These are phyloP conservation scores for Lordiphosa stackelbergi DNA, from an alignment of 1,140 invertebrate species.

Conservation along the genomic window DNA sequence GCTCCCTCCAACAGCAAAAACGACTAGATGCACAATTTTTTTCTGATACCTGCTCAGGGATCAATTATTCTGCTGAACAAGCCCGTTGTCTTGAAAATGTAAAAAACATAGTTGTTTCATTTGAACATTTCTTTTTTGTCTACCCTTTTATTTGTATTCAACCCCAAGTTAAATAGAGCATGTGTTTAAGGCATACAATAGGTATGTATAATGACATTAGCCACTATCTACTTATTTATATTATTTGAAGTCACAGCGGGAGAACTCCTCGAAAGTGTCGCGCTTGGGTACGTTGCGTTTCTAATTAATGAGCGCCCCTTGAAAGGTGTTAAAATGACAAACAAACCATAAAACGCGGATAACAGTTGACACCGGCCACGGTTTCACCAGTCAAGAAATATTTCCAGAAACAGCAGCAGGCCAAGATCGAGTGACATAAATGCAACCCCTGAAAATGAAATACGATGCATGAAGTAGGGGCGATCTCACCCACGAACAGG, in stretches of 20 bases:
- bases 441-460: conserved; percentile 47
- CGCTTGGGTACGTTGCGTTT: conserved; percentile 54
- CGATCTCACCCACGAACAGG: conserved; percentile 65
- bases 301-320: conserved; percentile 61
- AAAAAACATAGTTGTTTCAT: no score
- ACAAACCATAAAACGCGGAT: conserved; percentile 75
- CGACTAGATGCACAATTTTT: no score
- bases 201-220: conserved; percentile 34
- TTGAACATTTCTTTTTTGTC: no score
- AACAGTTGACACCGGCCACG: conserved; percentile 34
- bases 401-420: conserved; percentile 37
- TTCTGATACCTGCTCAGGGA: no score
- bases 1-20: no score
- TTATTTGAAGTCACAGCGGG: conserved; percentile 38
- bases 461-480: conserved; percentile 23
- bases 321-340: conserved; percentile 75
- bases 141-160: not conserved
- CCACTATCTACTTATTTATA: conserved; percentile 24
- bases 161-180: conserved; percentile 9
- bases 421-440: conserved; percentile 25
- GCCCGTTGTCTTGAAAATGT: no score
- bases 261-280: conserved; percentile 35
- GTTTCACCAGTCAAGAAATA: conserved; percentile 8
- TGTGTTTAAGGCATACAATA: conserved; percentile 9
- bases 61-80: no score